Percentiles rank a stretch among this genome's conserved stretches.
These are phyloP conservation scores for Zele albiditarsus DNA, from an alignment of 2,888 invertebrate species.

Conservation along the genomic window DNA sequence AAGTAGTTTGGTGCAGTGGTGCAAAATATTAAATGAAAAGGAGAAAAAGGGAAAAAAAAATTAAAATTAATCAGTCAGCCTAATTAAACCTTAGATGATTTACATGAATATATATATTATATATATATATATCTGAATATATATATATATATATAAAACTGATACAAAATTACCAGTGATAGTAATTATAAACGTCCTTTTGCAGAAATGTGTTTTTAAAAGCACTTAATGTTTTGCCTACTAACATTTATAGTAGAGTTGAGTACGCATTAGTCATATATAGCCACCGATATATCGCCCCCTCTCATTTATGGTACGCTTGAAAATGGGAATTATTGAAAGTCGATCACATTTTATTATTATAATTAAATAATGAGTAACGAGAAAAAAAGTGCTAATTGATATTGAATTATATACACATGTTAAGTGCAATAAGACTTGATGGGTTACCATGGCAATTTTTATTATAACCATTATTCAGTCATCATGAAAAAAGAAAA, in stretches of 20 bases:
- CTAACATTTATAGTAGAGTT: constrained; percentile 14
- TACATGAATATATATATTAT: constrained; percentile 12
- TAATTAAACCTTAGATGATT: constrained; percentile 2
- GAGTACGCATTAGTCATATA: constrained; percentile 16
- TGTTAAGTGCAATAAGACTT: constrained; percentile 68
- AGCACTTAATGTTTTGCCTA: constrained; percentile 31
- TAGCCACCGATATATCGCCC: constrained; percentile 1
- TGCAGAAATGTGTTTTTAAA: constrained; percentile 16
- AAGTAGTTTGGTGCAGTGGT: constrained; percentile 1
- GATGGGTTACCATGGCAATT: constrained; percentile 64
- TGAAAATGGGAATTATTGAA: constrained; percentile 18
- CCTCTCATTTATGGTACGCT: neutral
- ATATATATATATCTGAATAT: neutral
- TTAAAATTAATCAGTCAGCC: constrained; percentile 14
- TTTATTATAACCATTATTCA: constrained; percentile 61
- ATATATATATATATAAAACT: constrained; percentile 1
- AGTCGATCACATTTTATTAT: constrained; percentile 14
- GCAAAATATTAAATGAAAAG: neutral
- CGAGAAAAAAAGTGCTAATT: constrained; percentile 49
- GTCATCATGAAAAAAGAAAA: constrained; percentile 58
- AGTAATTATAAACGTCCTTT: constrained; percentile 41
- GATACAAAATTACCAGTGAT: constrained; percentile 37
- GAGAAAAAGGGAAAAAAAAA: neutral
- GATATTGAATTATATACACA: constrained; percentile 52
- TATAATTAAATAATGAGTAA: constrained; percentile 30